A percentile compares a stretch with the other conserved stretches of the same genome.
phyloP scores from a whole-genome alignment of 1,140 invertebrate genomes.

The Orussus abietinus region DNA sequence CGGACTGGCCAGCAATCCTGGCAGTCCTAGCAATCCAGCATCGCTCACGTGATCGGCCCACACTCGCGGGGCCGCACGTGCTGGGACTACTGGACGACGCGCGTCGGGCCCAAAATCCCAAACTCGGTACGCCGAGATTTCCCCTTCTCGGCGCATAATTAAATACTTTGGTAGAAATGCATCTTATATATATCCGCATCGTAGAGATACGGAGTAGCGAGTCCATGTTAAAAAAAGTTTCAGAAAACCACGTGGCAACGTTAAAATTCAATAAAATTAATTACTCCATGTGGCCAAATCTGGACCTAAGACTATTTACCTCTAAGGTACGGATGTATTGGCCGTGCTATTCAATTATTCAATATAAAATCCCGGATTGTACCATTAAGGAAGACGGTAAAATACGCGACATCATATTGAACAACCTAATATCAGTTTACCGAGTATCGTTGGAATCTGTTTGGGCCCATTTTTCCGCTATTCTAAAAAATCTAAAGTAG shows the following conservation, averaged over 20 bases:
- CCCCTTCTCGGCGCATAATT: not conserved
- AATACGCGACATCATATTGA: too few species aligned
- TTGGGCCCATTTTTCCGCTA: too few species aligned
- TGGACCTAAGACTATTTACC: not conserved
- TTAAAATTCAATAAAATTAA: not conserved
- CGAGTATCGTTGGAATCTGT: too few species aligned
- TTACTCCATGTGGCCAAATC: not conserved
- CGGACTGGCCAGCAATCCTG: not conserved
- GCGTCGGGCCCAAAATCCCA: not conserved
- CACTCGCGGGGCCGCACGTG: not conserved
- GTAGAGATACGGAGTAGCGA: too few species aligned
- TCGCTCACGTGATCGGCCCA: too few species aligned
- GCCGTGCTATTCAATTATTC: not conserved
- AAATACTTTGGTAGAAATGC: not conserved
- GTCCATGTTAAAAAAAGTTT: too few species aligned
- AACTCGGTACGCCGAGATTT: not conserved
- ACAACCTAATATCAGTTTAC: too few species aligned
- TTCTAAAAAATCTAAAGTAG: too few species aligned
- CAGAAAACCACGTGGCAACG: not conserved
- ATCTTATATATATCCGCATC: not conserved
- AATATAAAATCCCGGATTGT: not conserved
- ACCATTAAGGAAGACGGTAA: too few species aligned
- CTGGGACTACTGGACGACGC: not conserved
- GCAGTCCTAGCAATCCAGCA: too few species aligned
- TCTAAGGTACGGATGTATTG: not conserved